A percentile compares a stretch with the other conserved stretches of the same genome.
Conservation (phyloP, 2,797 vertebrate genomes). For the Pangasius macronema region DNA sequence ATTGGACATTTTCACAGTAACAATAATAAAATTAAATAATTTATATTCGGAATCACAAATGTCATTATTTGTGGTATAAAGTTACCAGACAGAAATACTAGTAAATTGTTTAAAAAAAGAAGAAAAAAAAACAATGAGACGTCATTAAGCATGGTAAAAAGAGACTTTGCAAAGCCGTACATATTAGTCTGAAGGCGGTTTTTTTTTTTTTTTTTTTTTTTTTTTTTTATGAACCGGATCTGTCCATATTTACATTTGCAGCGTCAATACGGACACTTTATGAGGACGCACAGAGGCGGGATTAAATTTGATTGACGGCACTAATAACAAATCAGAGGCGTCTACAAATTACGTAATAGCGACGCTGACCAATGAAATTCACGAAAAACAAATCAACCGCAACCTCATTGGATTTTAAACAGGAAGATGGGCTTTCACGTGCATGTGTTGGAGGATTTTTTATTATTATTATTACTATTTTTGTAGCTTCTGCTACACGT, state of each 20-base stretch:
- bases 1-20: neutral
- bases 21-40: neutral
- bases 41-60: neutral
- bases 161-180: neutral
- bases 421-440: neutral
- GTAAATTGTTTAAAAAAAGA: neutral
- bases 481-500: neutral
- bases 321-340: conserved; percentile 45
- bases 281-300: conserved; percentile 54
- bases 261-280: conserved; percentile 62
- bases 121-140: too few species aligned
- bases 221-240: neutral
- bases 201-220: neutral
- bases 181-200: neutral
- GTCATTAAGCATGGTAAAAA: neutral
- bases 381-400: neutral
- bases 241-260: neutral
- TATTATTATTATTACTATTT: neutral
- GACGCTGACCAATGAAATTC: conserved; percentile 62
- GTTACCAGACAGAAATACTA: neutral
- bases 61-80: neutral
- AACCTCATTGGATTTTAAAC: conserved; percentile 11
- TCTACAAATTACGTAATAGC: neutral
- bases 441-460: neutral
- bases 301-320: conserved; percentile 44